Base-by-base conservation (phyloP, 2,888 invertebrate species). In the Yponomeuta cagnagella region DNA sequence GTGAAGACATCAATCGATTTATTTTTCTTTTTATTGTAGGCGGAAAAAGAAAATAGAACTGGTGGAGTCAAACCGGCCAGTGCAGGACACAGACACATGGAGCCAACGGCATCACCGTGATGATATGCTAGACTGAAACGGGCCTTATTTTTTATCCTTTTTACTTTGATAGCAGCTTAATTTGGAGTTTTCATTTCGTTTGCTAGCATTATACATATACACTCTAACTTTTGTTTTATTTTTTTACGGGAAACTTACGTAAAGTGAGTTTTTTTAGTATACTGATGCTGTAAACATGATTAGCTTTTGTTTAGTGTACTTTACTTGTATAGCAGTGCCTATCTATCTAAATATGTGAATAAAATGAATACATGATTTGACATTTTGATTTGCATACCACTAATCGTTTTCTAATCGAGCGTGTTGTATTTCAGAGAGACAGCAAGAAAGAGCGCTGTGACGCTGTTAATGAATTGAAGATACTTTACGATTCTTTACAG, bases 401-500 rank as follows among this genome's bases (percentile, higher is more conserved):
- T n/a, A 58, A 58, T 4, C 15, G 52, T 10, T 67, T 15, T 67
- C 15, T 12, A 15, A 37, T 12, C 67, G 10, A 37, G 52, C 30
- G 68, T 72, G 71, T 75, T 58, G 76, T 76, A 5, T 74, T 70
- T 70, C 63, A 83, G 82, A 72, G 73, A 58, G 80, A 78, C 31
- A 78, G 75, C 31, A 76, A 77, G 67, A 81, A 78, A 71, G 78
- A 74, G 12, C 72, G 71, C 37, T 74, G 76, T 67, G 76, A 76
- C 31, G 73, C 75, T 71, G 74, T 75, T 77, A 78, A 71, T 12
- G 65, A 65, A 12, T 33, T 89, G 73, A 87, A 83, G 72, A 72
- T 76, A 6, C 52, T 81, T 48, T 88, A 84, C 72, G 90, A 90
- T 9, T 71, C 81, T 0, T 75, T 90, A 70, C 82, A 82, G 70